Conservation (phyloP, 2,797 vertebrate genomes). For the Diplodus sargus region DNA sequence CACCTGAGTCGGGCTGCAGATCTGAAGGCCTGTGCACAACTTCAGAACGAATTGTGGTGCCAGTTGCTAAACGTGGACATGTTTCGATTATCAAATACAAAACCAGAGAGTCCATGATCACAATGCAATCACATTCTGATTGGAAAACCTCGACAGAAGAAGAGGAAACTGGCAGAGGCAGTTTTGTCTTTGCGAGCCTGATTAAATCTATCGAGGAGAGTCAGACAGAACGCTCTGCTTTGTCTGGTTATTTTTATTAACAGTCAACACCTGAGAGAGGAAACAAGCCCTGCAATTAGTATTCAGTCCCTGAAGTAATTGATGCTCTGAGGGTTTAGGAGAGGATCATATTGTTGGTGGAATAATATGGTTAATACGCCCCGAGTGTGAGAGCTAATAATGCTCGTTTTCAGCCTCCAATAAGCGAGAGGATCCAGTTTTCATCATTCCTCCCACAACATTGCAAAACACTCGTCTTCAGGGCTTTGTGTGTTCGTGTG, state of each 20-base stretch:
- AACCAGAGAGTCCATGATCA: constrained; percentile 62
- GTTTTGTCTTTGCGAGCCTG: constrained; percentile 35
- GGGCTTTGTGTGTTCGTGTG: background rate
- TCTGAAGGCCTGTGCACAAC: constrained; percentile 29
- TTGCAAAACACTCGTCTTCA: background rate
- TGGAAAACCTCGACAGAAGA: constrained; percentile 46
- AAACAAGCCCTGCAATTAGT: constrained; percentile 16
- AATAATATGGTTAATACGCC: constrained; percentile 35
- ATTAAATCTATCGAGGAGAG: constrained; percentile 45
- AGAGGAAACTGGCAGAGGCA: constrained; percentile 8
- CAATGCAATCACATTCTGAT: constrained; percentile 67
- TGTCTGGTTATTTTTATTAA: constrained; percentile 12
- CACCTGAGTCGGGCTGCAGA: constrained; percentile 45
- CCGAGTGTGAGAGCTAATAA: constrained; percentile 16
- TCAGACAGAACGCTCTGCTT: constrained; percentile 19
- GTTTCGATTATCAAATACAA: constrained; percentile 59
- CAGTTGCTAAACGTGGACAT: constrained; percentile 63
- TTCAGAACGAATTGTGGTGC: constrained; percentile 54
- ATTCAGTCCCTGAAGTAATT: constrained; percentile 33
- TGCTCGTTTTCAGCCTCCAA: constrained; percentile 32
- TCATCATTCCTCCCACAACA: constrained; percentile 22
- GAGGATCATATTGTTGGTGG: constrained; percentile 27
- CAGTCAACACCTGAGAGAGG: constrained; percentile 35
- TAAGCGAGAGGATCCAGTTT: constrained; percentile 14
- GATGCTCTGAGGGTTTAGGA: constrained; percentile 33